Evolutionary conservation across 2,888 invertebrate genomes (phyloP).

Genomic region (Archips xylosteana): DNA sequence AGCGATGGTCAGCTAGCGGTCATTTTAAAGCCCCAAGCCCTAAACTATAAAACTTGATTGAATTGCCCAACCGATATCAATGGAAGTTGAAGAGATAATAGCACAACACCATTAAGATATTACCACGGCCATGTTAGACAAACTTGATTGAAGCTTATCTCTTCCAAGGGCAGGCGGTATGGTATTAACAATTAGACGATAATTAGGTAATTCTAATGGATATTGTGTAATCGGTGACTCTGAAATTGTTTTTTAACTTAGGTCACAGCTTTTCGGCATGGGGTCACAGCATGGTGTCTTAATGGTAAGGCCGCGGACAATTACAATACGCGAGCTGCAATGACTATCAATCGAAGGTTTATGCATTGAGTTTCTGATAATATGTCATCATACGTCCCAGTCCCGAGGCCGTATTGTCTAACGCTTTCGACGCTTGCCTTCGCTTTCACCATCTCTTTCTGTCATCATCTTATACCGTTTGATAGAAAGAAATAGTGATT

Average conservation of each 20-base stretch:
- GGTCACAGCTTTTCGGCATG: no score
- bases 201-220: constrained; percentile 32
- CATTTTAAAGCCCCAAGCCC: constrained; percentile 9
- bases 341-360: neutral
- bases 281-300: neutral
- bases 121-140: constrained; percentile 20
- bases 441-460: no score
- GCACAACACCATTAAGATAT: constrained; percentile 31
- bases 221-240: constrained; percentile 12
- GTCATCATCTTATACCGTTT: no score
- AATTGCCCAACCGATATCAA: constrained; percentile 25
- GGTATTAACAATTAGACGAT: constrained; percentile 20
- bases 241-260: neutral
- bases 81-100: constrained; percentile 25
- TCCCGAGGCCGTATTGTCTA: no score
- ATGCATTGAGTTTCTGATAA: no score
- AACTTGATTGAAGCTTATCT: constrained; percentile 38
- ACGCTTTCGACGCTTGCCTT: no score
- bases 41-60: constrained; percentile 12
- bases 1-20: neutral
- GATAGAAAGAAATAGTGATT: no score
- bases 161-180: constrained; percentile 29
- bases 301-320: neutral
- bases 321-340: no score
- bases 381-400: no score